Evolutionary conservation across 35 echinoderm and acorn worm genomes (phyloP).

Genomic region (Eucidaris tribuloides): DNA sequence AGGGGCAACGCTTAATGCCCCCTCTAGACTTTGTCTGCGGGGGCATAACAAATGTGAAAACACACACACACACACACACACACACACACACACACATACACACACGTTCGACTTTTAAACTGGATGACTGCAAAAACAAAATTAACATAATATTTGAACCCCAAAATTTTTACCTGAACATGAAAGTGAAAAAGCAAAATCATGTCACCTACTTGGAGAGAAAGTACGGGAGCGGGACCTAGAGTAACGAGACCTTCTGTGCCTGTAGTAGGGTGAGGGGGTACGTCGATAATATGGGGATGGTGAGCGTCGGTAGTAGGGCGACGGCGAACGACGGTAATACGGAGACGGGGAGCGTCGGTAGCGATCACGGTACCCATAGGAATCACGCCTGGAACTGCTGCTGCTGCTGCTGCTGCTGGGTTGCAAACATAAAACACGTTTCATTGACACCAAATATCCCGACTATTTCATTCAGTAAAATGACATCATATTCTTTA

Average conservation of each 20-base stretch:
- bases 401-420: background rate
- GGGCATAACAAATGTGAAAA: no score
- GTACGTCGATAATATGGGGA: slow-evolving; percentile 26
- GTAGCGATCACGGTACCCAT: slow-evolving; percentile 27
- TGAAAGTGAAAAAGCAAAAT: no score
- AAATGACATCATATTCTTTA: background rate
- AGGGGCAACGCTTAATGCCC: no score
- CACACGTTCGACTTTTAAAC: no score
- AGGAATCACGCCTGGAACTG: slow-evolving; percentile 1
- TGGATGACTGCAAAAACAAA: no score
- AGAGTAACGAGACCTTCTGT: slow-evolving; percentile 30
- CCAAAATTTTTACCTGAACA: no score
- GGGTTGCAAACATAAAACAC: background rate
- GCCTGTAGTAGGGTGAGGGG: slow-evolving; percentile 45
- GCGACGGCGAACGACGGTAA: slow-evolving; percentile 2
- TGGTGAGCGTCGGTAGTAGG: slow-evolving; percentile 8
- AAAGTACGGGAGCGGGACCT: slow-evolving; percentile 31
- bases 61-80: no score
- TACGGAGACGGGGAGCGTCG: no score
- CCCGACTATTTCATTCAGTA: background rate
- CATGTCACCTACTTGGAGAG: background rate
- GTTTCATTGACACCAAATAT: background rate
- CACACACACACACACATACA: no score
- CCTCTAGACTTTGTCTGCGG: no score
- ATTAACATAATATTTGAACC: no score